Percentiles rank a stretch among this genome's conserved stretches.
These are phyloP conservation scores for Laterallus jamaicensis DNA, from an alignment of 2,113 vertebrate species.

Conservation along the genomic window DNA sequence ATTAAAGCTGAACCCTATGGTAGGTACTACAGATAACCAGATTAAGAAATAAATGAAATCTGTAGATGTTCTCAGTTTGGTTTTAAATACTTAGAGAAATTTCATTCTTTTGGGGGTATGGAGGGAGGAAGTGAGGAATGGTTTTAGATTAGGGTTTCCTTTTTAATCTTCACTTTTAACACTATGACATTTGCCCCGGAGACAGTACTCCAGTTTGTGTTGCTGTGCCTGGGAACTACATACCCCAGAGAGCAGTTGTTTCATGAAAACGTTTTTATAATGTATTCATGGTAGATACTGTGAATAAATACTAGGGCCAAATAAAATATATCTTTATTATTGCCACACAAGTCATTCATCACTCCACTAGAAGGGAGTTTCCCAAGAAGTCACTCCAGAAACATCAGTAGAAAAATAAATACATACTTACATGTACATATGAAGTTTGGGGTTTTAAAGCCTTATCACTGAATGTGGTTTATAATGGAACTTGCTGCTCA, in stretches of 20 bases:
- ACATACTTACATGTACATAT: not conserved
- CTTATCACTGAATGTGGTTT: conserved; percentile 50
- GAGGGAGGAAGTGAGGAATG: not conserved
- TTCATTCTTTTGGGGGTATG: not conserved
- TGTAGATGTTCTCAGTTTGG: not conserved
- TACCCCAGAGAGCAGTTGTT: conserved; percentile 50
- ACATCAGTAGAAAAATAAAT: conserved; percentile 20
- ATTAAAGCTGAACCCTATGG: not conserved
- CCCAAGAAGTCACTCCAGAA: conserved; percentile 45
- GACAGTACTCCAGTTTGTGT: not conserved
- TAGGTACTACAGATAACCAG: not conserved
- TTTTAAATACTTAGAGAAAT: not conserved
- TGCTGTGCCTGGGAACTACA: not conserved
- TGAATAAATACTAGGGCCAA: conserved; percentile 70
- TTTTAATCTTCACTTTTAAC: not conserved
- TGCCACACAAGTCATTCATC: conserved; percentile 68
- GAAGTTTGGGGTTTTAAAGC: conserved; percentile 25
- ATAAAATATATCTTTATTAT: conserved; percentile 73
- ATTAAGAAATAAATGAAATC: not conserved
- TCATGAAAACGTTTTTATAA: conserved; percentile 57
- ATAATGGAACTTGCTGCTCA: conserved; percentile 65
- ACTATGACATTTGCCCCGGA: not conserved
- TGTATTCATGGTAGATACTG: conserved; percentile 55
- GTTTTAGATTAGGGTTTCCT: not conserved
- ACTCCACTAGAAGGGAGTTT: conserved; percentile 55